Percentiles rank a stretch among this genome's conserved stretches.
These are phyloP conservation scores for Thera obeliscata DNA, from an alignment of 2,888 invertebrate species.

Conservation along the genomic window DNA sequence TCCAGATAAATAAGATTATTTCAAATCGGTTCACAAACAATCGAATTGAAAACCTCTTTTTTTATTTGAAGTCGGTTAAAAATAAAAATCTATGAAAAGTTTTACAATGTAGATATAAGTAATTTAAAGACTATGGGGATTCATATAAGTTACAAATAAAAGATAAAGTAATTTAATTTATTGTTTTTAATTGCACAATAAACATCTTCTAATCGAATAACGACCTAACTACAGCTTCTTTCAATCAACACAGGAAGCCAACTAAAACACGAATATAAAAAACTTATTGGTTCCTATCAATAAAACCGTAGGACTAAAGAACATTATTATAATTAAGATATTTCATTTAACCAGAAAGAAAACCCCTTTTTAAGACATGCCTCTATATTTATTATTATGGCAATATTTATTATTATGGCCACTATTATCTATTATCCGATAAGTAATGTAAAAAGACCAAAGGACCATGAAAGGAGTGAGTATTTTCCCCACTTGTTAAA, in stretches of 20 bases:
- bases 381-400: no score
- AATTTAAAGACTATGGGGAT: not conserved
- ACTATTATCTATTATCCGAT: no score
- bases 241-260: conserved; percentile 39
- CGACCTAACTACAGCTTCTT: conserved; percentile 42
- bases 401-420: no score
- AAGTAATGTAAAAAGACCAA: no score
- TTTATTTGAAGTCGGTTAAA: no score
- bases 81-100: no score
- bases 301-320: conserved; percentile 23
- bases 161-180: conserved; percentile 46
- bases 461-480: not conserved
- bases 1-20: no score
- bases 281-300: conserved; percentile 19
- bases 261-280: conserved; percentile 26
- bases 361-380: no score
- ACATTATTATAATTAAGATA: not conserved
- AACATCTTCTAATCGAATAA: conserved; percentile 54
- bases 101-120: not conserved
- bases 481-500: not conserved
- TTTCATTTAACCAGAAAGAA: no score
- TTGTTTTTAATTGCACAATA: conserved; percentile 71
- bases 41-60: no score
- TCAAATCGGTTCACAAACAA: no score
- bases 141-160: conserved; percentile 37